These are phyloP conservation scores for Lutra lutra DNA, from an alignment of 2,797 vertebrate species.

Conservation along the genomic window DNA sequence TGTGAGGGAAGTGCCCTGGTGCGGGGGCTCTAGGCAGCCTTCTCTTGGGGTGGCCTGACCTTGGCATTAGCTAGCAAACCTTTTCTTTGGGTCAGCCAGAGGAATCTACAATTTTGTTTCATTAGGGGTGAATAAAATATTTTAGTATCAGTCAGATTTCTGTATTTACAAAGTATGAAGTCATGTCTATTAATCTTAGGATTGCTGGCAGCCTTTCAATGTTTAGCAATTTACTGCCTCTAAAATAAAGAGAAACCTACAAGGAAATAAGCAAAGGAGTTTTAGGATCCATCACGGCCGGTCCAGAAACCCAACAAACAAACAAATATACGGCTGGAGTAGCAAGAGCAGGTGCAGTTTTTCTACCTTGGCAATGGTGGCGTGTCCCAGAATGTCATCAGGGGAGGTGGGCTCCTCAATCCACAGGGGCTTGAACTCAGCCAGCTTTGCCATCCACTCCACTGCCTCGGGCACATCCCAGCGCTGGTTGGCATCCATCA, in stretches of 20 bases:
- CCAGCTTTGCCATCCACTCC: conserved; percentile 88
- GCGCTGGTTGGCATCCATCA: conserved; percentile 92
- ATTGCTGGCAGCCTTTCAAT: background rate
- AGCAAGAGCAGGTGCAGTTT: background rate
- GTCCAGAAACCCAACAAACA: background rate
- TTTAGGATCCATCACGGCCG: background rate
- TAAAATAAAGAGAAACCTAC: background rate
- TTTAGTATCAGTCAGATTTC: background rate
- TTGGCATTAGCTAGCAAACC: background rate
- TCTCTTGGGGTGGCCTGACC: background rate
- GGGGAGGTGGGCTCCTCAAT: conserved; percentile 92
- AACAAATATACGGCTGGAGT: background rate
- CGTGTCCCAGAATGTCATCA: conserved; percentile 91
- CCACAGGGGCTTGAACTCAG: conserved; percentile 90
- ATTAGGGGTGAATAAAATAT: background rate
- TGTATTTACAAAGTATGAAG: background rate
- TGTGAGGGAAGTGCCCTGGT: background rate
- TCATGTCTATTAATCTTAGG: background rate
- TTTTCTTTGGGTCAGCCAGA: background rate
- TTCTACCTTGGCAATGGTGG: conserved; percentile 89
- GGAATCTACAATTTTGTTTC: background rate
- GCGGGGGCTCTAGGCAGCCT: background rate
- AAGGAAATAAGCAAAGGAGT: background rate
- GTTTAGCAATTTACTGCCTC: background rate
- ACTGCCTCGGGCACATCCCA: conserved; percentile 91